phyloP scores from a whole-genome alignment of 2,888 invertebrate genomes.

The Glyphotaelius pellucidus region DNA sequence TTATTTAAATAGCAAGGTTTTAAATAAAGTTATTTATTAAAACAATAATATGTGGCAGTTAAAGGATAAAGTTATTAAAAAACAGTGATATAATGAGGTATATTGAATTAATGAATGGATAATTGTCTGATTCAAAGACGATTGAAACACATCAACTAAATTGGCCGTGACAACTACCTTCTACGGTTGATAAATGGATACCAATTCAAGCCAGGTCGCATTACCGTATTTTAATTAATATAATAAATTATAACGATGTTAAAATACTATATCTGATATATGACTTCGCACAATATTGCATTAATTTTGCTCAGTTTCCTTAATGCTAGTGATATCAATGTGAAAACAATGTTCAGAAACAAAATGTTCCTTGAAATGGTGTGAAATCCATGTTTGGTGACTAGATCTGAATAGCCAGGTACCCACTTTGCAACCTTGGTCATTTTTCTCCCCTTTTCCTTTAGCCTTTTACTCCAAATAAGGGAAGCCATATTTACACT shows the following conservation, averaged over 20 bases:
- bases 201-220: not conserved
- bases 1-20: too few relatives aligned
- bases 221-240: not conserved
- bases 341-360: too few relatives aligned
- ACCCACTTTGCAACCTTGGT: too few relatives aligned
- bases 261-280: not conserved
- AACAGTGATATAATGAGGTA: not conserved
- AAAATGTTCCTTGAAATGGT: too few relatives aligned
- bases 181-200: not conserved
- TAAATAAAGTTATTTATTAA: too few relatives aligned
- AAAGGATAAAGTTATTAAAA: not conserved
- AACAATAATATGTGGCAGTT: not conserved
- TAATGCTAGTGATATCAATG: not conserved
- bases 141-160: slow-evolving; percentile 8
- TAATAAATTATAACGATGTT: not conserved
- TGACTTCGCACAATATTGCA: not conserved
- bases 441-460: too few relatives aligned
- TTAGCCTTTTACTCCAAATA: too few relatives aligned
- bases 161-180: slow-evolving; percentile 14
- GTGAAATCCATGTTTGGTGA: too few relatives aligned
- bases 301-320: not conserved
- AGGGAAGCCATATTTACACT: too few relatives aligned
- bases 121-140: not conserved
- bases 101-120: slow-evolving; percentile 9
- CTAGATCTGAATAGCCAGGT: too few relatives aligned